phyloP scores from a whole-genome alignment of 2,113 vertebrate genomes.

The Phocoena sinus region DNA sequence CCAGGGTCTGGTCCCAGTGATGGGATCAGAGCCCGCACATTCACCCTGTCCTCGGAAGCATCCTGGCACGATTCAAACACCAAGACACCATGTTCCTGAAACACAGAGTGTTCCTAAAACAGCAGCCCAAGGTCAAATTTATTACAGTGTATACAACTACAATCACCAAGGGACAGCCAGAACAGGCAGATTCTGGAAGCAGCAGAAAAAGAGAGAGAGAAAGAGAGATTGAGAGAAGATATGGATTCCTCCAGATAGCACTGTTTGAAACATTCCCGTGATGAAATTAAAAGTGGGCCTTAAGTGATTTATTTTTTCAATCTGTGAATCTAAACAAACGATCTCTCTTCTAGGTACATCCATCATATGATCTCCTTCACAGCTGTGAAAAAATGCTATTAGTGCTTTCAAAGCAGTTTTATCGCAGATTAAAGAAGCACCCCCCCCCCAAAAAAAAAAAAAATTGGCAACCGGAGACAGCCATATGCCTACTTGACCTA shows the following conservation, averaged over 20 bases:
- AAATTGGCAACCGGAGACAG: conserved; percentile 76
- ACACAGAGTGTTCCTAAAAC: background rate
- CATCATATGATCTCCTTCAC: conserved; percentile 75
- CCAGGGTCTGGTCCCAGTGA: fast-evolving
- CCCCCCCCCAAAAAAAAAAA: background rate
- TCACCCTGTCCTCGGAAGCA: background rate
- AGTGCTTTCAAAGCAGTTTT: conserved; percentile 79
- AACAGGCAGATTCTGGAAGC: background rate
- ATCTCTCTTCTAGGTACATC: conserved; percentile 69
- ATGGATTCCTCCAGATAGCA: background rate
- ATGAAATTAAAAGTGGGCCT: conserved; percentile 57
- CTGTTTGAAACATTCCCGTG: conserved; percentile 51
- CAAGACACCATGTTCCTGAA: background rate
- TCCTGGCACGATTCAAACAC: background rate
- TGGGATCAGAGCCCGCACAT: background rate
- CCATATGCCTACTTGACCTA: conserved; percentile 86
- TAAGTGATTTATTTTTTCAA: conserved; percentile 73
- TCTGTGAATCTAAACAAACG: conserved; percentile 80
- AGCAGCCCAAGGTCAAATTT: background rate
- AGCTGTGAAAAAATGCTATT: conserved; percentile 81
- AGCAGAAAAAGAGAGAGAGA: background rate
- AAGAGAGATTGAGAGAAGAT: too few relatives aligned
- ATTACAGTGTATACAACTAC: background rate
- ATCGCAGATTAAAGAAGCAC: conserved; percentile 78
- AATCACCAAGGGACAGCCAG: background rate